A percentile compares a stretch with the other conserved stretches of the same genome.
Evolutionary conservation across 2,113 vertebrate species (phyloP).

Genomic region (Mirounga angustirostris): DNA sequence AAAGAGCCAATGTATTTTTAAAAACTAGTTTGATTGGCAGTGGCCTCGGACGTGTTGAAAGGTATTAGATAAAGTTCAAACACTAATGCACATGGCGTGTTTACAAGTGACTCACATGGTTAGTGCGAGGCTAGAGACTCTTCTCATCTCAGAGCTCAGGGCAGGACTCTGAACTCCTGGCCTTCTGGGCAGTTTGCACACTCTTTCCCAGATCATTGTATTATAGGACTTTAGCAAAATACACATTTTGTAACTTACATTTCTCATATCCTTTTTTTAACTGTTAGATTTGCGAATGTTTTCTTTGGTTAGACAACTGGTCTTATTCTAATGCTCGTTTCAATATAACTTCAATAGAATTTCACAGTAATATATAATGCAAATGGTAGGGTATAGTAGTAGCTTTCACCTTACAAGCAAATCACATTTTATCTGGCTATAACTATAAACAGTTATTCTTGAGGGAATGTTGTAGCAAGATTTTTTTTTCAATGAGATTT

Average conservation of each 20-base stretch:
- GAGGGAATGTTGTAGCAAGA: slow-evolving; percentile 42
- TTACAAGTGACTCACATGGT: neutral
- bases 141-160: slow-evolving; percentile 11
- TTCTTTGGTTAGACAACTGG: slow-evolving; percentile 66
- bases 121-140: slow-evolving; percentile 33
- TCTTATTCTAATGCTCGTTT: slow-evolving; percentile 51
- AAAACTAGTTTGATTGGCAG: slow-evolving; percentile 38
- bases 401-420: slow-evolving; percentile 59
- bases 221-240: slow-evolving; percentile 7
- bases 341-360: slow-evolving; percentile 48
- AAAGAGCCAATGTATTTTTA: slow-evolving; percentile 27
- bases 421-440: slow-evolving; percentile 71
- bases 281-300: slow-evolving; percentile 59
- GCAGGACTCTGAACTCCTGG: slow-evolving; percentile 52
- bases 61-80: slow-evolving; percentile 53
- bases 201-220: slow-evolving; percentile 20
- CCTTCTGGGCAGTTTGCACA: neutral
- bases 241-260: slow-evolving; percentile 7
- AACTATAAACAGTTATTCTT: slow-evolving; percentile 69
- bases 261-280: slow-evolving; percentile 61
- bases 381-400: slow-evolving; percentile 34
- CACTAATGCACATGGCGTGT: neutral
- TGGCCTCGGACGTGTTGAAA: slow-evolving; percentile 58
- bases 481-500: slow-evolving; percentile 47
- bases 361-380: slow-evolving; percentile 64